Evolutionary conservation across 1,140 invertebrate species (phyloP), one percentile per base, ranked within the genome.

Genomic region (Tyrophagus putrescentiae): DNA sequence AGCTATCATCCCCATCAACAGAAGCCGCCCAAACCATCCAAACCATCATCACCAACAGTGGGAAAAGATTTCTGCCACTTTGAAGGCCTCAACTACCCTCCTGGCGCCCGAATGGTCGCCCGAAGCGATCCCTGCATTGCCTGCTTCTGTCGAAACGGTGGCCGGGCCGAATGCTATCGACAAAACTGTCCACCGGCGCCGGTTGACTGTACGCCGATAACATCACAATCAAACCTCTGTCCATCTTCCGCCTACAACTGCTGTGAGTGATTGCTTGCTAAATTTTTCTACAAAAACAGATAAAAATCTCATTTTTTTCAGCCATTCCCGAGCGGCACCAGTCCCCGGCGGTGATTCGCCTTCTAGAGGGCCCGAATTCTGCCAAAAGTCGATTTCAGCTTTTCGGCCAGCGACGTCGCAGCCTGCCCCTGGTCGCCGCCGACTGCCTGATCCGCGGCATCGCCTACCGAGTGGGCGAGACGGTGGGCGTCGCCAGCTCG

Each of bases 401-500:
- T 13, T 57, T 41, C 21, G 56, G 56, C 33, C 32, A 31, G 21
- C 31, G 56, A 45, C 16, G 44, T 41, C 32, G 13, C 5, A 39
- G 32, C n/a, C 11, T 13, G 9, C 33, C 33, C 7, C 27, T 57
- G 34, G 56, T 57, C 23, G 18, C 16, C 16, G 56, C 44, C 25
- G 62, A 63, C 18, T 63, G 62, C 25, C 34, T 21, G 23, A 53
- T 63, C 4, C 41, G 60, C 13, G 62, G 62, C 21, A 60, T 63
- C 7, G 59, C 62, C 39, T 63, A 63, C 23, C 33, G 32, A 28
- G 61, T 56, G 27, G 62, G 62, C 4, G 62, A 63, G 31, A 39
- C 60, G 7, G 57, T 63, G 32, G 69, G 69, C 44, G 68, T 71
- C 9, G 70, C 70, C 0, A 68, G 66, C 4, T 68, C 67, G 32